These are phyloP conservation scores for Oithona nana DNA, from an alignment of 2,888 invertebrate genomes.

Conservation along the genomic window DNA sequence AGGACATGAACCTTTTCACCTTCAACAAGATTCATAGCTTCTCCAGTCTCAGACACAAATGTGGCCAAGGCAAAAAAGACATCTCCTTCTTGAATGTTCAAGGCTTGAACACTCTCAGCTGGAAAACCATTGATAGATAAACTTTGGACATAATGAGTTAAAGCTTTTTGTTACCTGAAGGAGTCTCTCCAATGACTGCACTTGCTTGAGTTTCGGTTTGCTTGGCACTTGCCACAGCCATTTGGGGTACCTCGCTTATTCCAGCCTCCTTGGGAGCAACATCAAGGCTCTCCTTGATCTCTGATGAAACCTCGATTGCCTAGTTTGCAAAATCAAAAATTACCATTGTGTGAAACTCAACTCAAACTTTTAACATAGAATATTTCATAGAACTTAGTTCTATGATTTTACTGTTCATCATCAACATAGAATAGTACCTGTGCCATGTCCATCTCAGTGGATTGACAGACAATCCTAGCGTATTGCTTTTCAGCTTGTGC, in stretches of 20 bases:
- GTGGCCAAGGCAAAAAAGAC: constrained; percentile 62
- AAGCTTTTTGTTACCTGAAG: too few species aligned
- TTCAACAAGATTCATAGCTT: constrained; percentile 68
- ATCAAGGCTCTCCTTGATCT: not conserved
- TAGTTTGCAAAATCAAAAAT: not conserved
- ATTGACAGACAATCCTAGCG: constrained; percentile 2
- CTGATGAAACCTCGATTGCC: constrained; percentile 11
- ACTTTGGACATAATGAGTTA: too few species aligned
- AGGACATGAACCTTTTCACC: constrained; percentile 69
- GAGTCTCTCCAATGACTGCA: too few species aligned
- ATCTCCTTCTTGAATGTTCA: constrained; percentile 47
- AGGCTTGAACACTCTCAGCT: too few species aligned
- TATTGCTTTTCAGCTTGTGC: not conserved
- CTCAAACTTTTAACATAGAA: not conserved
- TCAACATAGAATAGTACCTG: too few species aligned
- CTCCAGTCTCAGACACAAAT: constrained; percentile 51
- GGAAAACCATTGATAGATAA: too few species aligned
- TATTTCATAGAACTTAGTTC: too few species aligned
- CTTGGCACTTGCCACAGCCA: too few species aligned
- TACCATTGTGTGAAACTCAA: not conserved
- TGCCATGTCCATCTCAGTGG: constrained; percentile 3
- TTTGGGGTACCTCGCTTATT: not conserved
- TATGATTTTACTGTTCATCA: too few species aligned
- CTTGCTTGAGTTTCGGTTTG: too few species aligned
- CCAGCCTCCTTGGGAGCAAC: not conserved